A percentile compares a stretch with the other conserved stretches of the same genome.
Conservation (phyloP, 2,797 vertebrate genomes). For the Acanthornis magna region DNA sequence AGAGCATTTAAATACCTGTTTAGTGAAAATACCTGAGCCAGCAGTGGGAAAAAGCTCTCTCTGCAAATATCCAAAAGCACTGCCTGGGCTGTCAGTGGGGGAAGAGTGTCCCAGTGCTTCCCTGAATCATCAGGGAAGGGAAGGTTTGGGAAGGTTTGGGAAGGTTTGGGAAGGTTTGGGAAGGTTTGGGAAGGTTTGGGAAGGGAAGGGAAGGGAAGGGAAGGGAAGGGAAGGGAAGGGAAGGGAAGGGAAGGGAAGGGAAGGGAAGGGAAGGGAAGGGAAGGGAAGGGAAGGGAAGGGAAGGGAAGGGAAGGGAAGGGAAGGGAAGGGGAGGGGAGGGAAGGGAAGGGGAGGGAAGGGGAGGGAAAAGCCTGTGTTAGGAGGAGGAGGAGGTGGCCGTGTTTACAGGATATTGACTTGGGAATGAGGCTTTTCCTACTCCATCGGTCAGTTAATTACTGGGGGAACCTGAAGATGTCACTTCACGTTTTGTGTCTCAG, state of each 20-base stretch:
- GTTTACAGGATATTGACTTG: neutral
- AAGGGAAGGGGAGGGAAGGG: neutral
- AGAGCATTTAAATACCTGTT: neutral
- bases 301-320: no score
- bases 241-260: no score
- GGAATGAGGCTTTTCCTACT: neutral
- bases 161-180: no score
- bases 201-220: no score
- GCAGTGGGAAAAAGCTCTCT: neutral
- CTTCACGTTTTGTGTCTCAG: neutral
- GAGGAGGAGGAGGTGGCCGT: neutral
- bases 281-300: no score
- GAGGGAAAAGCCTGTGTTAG: neutral
- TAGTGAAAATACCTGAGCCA: neutral
- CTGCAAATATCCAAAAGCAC: neutral
- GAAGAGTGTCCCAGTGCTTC: neutral
- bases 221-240: no score
- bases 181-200: no score
- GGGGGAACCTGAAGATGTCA: neutral
- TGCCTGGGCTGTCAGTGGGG: neutral
- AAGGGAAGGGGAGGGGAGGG: no score
- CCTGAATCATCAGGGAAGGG: no score
- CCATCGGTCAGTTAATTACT: neutral
- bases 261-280: no score
- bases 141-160: neutral